Conservation (phyloP, 2,888 invertebrate genomes). For the Zaprionus obscuricornis region DNA sequence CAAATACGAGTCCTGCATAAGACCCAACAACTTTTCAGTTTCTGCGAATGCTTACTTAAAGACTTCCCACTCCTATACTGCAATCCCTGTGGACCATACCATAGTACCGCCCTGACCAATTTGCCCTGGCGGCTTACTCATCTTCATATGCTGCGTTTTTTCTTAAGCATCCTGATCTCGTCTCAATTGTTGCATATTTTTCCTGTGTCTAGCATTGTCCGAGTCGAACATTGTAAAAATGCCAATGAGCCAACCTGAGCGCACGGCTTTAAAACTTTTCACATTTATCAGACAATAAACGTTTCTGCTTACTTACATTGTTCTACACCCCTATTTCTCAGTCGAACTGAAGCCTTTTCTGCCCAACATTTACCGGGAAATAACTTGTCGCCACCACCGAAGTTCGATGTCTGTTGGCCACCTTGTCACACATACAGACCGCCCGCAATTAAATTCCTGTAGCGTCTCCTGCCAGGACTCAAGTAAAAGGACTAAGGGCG, state of each 20-base stretch:
- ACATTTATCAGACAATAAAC: constrained; percentile 66
- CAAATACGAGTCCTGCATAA: too few species aligned
- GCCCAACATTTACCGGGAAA: too few species aligned
- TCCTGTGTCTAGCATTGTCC: constrained; percentile 43
- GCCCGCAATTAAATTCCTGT: constrained; percentile 65
- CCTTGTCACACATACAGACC: constrained; percentile 54
- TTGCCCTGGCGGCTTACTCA: constrained; percentile 1
- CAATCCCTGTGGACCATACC: background rate
- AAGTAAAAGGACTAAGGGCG: background rate
- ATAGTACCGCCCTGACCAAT: background rate
- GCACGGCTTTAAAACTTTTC: constrained; percentile 71
- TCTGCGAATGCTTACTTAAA: too few species aligned
- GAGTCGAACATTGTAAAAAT: constrained; percentile 67
- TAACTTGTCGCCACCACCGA: constrained; percentile 68
- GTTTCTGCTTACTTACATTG: background rate
- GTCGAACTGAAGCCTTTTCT: constrained; percentile 25
- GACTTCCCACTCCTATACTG: background rate
- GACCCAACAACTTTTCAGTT: too few species aligned
- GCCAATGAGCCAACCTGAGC: constrained; percentile 74
- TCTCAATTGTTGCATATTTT: constrained; percentile 73
- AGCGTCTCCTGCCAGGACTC: too few species aligned
- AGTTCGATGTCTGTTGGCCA: constrained; percentile 68
- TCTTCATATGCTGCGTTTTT: constrained; percentile 70
- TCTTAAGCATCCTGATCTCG: constrained; percentile 67
- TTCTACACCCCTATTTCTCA: background rate